Evolutionary conservation across 2,113 vertebrate species (phyloP).

Genomic region (Sapajus apella): DNA sequence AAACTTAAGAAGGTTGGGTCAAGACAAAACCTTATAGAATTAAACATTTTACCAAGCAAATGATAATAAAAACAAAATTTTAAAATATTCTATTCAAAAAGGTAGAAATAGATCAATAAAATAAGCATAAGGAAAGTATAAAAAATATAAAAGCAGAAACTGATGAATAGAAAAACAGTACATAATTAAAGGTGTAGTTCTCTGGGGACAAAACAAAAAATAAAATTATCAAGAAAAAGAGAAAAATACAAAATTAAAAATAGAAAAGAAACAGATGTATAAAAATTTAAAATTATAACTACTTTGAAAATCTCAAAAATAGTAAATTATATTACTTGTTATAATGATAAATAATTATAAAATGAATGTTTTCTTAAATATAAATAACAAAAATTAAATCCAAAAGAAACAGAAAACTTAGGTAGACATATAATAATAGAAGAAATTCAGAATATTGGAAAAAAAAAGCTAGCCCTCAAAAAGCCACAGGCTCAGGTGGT

Average conservation of each 20-base stretch:
- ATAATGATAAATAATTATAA: not conserved
- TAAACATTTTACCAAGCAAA: slow-evolving; percentile 20
- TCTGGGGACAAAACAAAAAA: not conserved
- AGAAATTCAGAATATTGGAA: not conserved
- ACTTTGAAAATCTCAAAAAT: not conserved
- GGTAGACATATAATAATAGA: not conserved
- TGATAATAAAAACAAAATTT: not conserved
- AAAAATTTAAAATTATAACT: not conserved
- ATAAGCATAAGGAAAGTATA: not conserved
- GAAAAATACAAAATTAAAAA: not conserved
- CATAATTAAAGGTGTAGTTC: not conserved
- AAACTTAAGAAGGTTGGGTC: not conserved
- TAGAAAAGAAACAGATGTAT: not conserved
- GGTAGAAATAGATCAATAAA: not conserved
- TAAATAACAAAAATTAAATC: not conserved
- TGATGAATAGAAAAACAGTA: not conserved
- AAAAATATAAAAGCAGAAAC: not conserved
- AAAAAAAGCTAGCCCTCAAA: not conserved
- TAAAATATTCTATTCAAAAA: not conserved
- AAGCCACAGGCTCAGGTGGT: not conserved
- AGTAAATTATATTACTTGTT: not conserved
- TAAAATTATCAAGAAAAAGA: not conserved
- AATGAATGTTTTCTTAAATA: not conserved
- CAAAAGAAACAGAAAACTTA: not conserved
- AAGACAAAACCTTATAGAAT: not conserved